Percentiles rank a stretch among this genome's conserved stretches.
These are phyloP conservation scores for Calliopsis andreniformis DNA, from an alignment of 1,140 invertebrate genomes.

Conservation along the genomic window DNA sequence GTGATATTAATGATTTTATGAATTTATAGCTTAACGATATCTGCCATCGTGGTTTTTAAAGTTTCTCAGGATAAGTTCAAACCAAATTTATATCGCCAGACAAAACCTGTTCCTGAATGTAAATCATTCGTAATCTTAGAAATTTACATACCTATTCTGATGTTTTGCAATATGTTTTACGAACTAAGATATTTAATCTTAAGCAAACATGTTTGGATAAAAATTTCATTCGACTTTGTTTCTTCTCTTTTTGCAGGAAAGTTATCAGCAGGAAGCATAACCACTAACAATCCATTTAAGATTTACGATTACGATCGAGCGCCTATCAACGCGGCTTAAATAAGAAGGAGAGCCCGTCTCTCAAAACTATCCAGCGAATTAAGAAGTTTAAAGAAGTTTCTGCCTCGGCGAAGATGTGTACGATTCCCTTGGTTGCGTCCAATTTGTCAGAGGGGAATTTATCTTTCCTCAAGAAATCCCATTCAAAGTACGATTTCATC, in stretches of 20 bases:
- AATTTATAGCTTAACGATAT: neutral
- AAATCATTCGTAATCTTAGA: neutral
- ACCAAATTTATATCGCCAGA: neutral
- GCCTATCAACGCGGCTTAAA: neutral
- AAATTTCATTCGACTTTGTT: too few relatives aligned
- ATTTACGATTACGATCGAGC: neutral
- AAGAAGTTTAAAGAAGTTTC: neutral
- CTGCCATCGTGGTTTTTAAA: neutral
- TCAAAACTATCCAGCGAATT: neutral
- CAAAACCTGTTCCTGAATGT: neutral
- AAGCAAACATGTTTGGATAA: neutral
- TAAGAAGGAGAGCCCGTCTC: neutral
- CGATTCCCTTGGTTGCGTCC: neutral
- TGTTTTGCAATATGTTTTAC: too few relatives aligned
- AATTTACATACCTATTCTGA: constrained; percentile 17
- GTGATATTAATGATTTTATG: neutral
- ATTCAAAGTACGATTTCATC: neutral
- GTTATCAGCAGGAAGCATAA: too few relatives aligned
- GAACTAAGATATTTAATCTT: neutral
- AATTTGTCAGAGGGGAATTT: constrained; percentile 7
- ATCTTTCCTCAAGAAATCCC: neutral
- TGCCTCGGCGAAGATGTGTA: neutral
- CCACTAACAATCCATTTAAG: neutral
- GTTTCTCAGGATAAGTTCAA: neutral
- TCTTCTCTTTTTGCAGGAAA: too few relatives aligned